Percentiles rank a stretch among this genome's conserved stretches.
Conservation (phyloP, 2,888 invertebrate genomes). For the Archaeoteleia sp. region DNA sequence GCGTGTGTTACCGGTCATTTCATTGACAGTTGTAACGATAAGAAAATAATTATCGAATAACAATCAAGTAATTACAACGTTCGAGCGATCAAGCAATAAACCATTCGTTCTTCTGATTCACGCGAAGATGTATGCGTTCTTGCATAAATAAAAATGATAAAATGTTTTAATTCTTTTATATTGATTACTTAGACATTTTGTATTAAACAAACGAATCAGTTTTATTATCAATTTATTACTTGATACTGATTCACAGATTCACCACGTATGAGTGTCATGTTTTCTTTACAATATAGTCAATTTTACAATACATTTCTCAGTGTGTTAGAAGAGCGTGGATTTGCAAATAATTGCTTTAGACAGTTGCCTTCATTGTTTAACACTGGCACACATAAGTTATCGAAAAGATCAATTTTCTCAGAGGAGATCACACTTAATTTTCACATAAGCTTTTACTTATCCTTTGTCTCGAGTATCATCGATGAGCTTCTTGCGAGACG, state of each 20-base stretch:
- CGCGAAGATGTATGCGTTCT: too few relatives aligned
- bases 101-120: conserved; percentile 3
- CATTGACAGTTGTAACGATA: conserved; percentile 13
- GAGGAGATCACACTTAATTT: conserved; percentile 9
- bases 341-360: too few relatives aligned
- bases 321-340: too few relatives aligned
- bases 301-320: not conserved
- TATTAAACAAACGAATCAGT: not conserved
- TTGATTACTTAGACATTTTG: not conserved
- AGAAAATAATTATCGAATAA: too few relatives aligned
- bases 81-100: too few relatives aligned
- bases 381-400: conserved; percentile 38
- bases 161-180: not conserved
- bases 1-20: conserved; percentile 3
- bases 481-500: conserved; percentile 16
- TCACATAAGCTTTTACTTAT: conserved; percentile 26
- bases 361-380: too few relatives aligned
- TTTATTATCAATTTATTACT: too few relatives aligned
- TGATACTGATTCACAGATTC: too few relatives aligned
- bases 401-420: conserved; percentile 30
- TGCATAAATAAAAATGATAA: too few relatives aligned
- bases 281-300: not conserved
- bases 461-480: conserved; percentile 30
- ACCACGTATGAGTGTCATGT: not conserved
- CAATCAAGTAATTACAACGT: too few relatives aligned